Evolutionary conservation across 1,140 invertebrate genomes (phyloP).

Genomic region (Phymorhynchus buccinoides): DNA sequence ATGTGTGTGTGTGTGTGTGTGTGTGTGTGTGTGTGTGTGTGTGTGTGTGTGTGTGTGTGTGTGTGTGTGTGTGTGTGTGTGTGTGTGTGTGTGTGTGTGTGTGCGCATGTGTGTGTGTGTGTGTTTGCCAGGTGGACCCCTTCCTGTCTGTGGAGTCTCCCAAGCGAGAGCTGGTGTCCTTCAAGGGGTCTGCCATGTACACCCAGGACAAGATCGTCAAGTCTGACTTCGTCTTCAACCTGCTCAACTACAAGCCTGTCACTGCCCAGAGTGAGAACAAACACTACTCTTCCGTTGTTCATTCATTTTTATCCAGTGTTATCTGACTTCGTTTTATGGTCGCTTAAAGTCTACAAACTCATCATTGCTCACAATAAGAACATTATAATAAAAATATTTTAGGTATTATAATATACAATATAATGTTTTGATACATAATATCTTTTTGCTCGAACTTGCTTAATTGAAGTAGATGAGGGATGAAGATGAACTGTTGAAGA

Average conservation of each 20-base stretch:
- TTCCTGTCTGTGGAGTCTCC: slow-evolving; percentile 37
- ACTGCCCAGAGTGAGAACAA: neutral
- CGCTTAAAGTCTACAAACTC: no score
- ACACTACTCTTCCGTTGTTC: no score
- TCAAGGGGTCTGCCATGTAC: slow-evolving; percentile 40
- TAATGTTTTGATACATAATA: no score
- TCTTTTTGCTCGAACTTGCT: no score
- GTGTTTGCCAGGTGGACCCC: neutral
- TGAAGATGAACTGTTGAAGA: no score
- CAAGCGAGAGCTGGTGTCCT: slow-evolving; percentile 26
- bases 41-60: slow-evolving; percentile 17
- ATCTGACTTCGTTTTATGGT: neutral
- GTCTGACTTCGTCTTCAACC: neutral
- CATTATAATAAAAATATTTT: no score
- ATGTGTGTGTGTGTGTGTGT: neutral
- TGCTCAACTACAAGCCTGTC: slow-evolving; percentile 15
- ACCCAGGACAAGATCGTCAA: slow-evolving; percentile 29
- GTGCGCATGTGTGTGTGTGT: neutral
- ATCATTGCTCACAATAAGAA: no score
- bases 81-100: neutral
- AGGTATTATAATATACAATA: no score
- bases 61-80: slow-evolving; percentile 2
- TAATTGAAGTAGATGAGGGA: no score
- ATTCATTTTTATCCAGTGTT: no score
- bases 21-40: slow-evolving; percentile 13